These are phyloP conservation scores for Hermaeophaga mercurialis DNA, from an alignment of 2,888 invertebrate genomes.

Conservation along the genomic window DNA sequence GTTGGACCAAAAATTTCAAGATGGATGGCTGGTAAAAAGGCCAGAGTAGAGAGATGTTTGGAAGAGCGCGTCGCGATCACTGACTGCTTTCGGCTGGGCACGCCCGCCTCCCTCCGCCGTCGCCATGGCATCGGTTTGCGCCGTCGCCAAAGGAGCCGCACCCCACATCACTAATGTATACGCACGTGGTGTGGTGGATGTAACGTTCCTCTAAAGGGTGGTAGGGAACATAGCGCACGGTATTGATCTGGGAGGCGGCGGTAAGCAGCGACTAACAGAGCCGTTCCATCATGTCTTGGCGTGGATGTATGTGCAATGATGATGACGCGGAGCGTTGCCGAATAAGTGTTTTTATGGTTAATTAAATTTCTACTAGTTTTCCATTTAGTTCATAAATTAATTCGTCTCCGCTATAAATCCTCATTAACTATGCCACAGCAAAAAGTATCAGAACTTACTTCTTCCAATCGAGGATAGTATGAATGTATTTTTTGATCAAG, in stretches of 20 bases:
- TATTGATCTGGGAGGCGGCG: slow-evolving; percentile 18
- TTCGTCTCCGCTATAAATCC: too few species aligned
- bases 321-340: not conserved
- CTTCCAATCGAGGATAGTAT: too few species aligned
- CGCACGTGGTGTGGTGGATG: slow-evolving; percentile 50
- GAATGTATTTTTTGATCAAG: too few species aligned
- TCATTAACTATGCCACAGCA: too few species aligned
- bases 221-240: slow-evolving; percentile 12
- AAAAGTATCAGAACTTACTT: too few species aligned
- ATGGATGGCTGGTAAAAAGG: slow-evolving; percentile 54
- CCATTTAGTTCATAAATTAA: too few species aligned
- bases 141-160: slow-evolving; percentile 58
- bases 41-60: slow-evolving; percentile 18
- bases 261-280: not conserved
- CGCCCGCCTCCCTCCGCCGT: slow-evolving; percentile 44
- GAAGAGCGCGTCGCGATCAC: slow-evolving; percentile 28
- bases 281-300: not conserved
- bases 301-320: not conserved
- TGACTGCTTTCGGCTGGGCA: slow-evolving; percentile 24
- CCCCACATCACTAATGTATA: slow-evolving; percentile 59
- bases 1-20: slow-evolving; percentile 43
- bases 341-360: slow-evolving; percentile 3
- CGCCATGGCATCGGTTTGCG: slow-evolving; percentile 57
- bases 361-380: slow-evolving; percentile 1
- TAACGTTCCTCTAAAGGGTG: slow-evolving; percentile 7